These are phyloP conservation scores for Globodera rostochiensis DNA, from an alignment of 1,140 invertebrate genomes.

Conservation along the genomic window DNA sequence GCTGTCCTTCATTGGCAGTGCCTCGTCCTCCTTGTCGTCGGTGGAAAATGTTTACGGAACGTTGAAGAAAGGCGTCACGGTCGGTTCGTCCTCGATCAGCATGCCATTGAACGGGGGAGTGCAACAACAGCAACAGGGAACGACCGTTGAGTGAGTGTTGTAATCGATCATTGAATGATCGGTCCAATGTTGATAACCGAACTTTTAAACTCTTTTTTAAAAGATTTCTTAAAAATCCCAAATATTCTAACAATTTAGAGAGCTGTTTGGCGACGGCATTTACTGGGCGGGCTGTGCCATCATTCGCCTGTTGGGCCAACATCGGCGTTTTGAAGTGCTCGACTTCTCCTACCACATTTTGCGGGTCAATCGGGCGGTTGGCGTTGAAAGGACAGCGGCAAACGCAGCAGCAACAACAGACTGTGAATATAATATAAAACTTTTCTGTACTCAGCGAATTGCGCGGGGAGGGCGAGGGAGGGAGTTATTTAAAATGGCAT, in stretches of 20 bases:
- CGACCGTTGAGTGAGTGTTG: slow-evolving; percentile 13
- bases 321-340: slow-evolving; percentile 92
- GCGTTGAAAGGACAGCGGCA: slow-evolving; percentile 66
- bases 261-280: slow-evolving; percentile 95
- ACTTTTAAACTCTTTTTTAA: too few relatives aligned
- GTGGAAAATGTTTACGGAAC: slow-evolving; percentile 25
- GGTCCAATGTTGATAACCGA: neutral
- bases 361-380: slow-evolving; percentile 85
- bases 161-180: slow-evolving; percentile 11
- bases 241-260: slow-evolving; percentile 71
- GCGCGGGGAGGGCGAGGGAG: too few relatives aligned
- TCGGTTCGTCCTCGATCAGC: neutral
- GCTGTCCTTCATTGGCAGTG: slow-evolving; percentile 1
- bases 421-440: too few relatives aligned
- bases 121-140: neutral
- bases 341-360: slow-evolving; percentile 99
- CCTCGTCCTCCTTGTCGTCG: neutral
- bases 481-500: too few relatives aligned
- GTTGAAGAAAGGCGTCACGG: slow-evolving; percentile 9
- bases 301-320: slow-evolving; percentile 92
- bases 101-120: neutral
- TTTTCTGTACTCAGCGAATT: neutral
- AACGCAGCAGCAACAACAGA: neutral
- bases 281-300: slow-evolving; percentile 99
- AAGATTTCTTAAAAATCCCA: too few relatives aligned